A percentile compares a stretch with the other conserved stretches of the same genome.
Evolutionary conservation across 1,140 invertebrate species (phyloP).

Genomic region (Intoshia linei): DNA sequence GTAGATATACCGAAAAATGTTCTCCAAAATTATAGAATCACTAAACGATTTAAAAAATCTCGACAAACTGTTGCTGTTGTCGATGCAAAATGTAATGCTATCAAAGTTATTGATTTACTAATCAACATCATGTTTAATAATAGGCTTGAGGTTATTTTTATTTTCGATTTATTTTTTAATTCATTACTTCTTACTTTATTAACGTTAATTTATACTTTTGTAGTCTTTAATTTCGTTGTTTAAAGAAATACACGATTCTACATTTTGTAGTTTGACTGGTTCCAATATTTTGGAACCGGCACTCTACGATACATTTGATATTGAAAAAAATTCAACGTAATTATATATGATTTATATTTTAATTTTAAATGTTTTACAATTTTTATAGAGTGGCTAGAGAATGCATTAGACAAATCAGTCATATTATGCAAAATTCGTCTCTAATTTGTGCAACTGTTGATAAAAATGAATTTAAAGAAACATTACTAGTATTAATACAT

Average conservation of each 20-base stretch:
- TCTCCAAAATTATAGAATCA: conserved; percentile 10
- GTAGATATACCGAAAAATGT: conserved; percentile 4
- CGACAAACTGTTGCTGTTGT: conserved; percentile 15
- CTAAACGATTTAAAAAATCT: conserved; percentile 11
- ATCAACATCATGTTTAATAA: conserved; percentile 19
- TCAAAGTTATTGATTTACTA: conserved; percentile 14
- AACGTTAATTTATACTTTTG: conserved; percentile 4
- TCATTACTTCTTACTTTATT: background rate
- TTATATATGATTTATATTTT: background rate
- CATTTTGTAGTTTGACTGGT: conserved; percentile 7
- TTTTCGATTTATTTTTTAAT: background rate
- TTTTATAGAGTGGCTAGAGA: too few species aligned
- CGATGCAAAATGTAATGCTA: conserved; percentile 17
- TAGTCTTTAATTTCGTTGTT: conserved; percentile 16
- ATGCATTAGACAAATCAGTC: too few species aligned
- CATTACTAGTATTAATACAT: too few species aligned
- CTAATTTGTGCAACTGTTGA: too few species aligned
- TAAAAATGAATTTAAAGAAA: too few species aligned
- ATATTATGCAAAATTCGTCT: too few species aligned
- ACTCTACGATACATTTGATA: conserved; percentile 11
- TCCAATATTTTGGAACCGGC: conserved; percentile 10
- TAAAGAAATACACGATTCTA: conserved; percentile 11
- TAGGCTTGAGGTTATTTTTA: conserved; percentile 11
- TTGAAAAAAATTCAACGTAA: conserved; percentile 8
- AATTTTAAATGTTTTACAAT: too few species aligned